Percentiles rank a stretch among this genome's conserved stretches.
These are phyloP conservation scores for Limnodromus scolopaceus DNA, from an alignment of 2,797 vertebrate species.

Conservation along the genomic window DNA sequence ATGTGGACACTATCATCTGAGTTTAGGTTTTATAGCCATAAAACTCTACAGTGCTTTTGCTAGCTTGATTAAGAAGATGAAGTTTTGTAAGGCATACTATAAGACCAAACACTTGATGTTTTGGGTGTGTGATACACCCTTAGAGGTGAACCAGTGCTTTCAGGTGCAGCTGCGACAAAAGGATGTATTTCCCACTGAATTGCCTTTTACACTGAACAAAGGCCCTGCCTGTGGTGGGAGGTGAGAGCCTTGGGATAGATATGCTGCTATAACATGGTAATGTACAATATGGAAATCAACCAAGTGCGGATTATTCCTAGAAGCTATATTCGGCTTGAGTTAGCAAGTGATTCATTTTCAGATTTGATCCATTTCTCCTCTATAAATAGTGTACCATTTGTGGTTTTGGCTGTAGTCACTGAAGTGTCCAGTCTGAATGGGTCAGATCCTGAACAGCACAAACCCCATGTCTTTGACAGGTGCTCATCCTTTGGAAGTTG, in stretches of 20 bases:
- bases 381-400: background rate
- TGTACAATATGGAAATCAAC: background rate
- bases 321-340: background rate
- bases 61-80: background rate
- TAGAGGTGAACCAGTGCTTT: background rate
- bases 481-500: rapidly evolving
- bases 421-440: background rate
- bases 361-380: background rate
- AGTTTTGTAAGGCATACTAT: background rate
- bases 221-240: background rate
- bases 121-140: background rate
- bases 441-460: background rate
- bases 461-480: background rate
- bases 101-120: background rate
- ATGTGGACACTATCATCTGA: background rate
- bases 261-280: background rate
- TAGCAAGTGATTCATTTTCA: background rate
- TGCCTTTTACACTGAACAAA: background rate
- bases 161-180: background rate
- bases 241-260: background rate
- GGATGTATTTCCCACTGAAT: background rate
- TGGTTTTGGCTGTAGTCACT: background rate
- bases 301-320: background rate
- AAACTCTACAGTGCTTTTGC: background rate
- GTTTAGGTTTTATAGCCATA: background rate